Conservation (phyloP, 2,113 vertebrate species). For the Carollia perspicillata region DNA sequence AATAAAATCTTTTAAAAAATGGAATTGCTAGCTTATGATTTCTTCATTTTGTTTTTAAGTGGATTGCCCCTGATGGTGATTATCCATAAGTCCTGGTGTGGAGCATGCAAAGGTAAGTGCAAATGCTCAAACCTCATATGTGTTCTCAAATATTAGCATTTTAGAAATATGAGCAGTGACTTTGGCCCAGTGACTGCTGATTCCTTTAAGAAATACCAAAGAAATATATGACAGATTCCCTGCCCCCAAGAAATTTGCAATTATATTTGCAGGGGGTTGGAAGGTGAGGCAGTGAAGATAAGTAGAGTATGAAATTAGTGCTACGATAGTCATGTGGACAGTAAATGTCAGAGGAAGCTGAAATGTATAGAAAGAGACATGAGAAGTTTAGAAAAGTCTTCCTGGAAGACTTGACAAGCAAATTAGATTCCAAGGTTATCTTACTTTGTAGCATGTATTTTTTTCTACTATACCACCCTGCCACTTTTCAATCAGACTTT, state of each 20-base stretch:
- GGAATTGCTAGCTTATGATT: constrained; percentile 18
- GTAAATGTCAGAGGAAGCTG: not conserved
- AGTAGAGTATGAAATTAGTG: not conserved
- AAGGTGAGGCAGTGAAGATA: not conserved
- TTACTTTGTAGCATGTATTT: not conserved
- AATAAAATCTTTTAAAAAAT: too few species aligned
- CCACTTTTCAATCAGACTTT: not conserved
- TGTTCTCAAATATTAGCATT: not conserved
- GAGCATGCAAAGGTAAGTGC: constrained; percentile 95
- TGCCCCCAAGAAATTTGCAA: not conserved
- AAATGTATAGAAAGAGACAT: not conserved
- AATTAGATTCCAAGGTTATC: not conserved
- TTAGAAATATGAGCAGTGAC: not conserved
- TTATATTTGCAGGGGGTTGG: not conserved
- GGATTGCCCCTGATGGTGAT: constrained; percentile 96
- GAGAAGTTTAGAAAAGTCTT: not conserved
- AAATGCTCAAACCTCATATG: not conserved
- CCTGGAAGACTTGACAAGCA: not conserved
- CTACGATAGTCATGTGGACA: not conserved
- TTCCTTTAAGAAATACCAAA: not conserved
- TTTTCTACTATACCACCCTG: not conserved
- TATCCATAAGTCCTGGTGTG: constrained; percentile 98
- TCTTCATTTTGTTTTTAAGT: constrained; percentile 79
- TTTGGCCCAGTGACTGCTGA: not conserved
- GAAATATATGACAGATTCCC: not conserved